Evolutionary conservation across 2,113 vertebrate species (phyloP).

Genomic region (Spermophilus dauricus): DNA sequence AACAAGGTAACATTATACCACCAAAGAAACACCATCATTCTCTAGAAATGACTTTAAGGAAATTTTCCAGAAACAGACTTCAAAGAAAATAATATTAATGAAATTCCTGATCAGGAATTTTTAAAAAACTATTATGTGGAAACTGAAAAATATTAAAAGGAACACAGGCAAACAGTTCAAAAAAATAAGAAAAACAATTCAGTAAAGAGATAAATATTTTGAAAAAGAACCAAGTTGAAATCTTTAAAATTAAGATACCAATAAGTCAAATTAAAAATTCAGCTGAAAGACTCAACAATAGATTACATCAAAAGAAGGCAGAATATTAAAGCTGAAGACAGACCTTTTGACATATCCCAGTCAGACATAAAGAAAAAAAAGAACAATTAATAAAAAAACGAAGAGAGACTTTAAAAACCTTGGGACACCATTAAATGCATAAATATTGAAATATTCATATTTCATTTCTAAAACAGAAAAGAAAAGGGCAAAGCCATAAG

Average conservation of each 20-base stretch:
- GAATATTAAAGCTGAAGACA: not conserved
- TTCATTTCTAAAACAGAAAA: not conserved
- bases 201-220: not conserved
- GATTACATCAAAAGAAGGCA: not conserved
- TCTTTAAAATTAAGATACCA: not conserved
- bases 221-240: not conserved
- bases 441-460: not conserved
- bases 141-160: not conserved
- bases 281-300: no score
- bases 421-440: not conserved
- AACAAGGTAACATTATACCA: not conserved
- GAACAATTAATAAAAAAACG: no score
- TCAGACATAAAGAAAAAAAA: no score
- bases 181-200: not conserved
- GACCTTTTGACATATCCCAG: not conserved
- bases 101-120: not conserved
- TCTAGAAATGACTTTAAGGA: not conserved
- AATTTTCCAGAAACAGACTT: not conserved
- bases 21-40: not conserved
- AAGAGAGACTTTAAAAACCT: no score
- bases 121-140: not conserved
- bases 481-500: not conserved
- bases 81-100: not conserved
- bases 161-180: not conserved
- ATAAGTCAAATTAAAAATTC: not conserved